Base-by-base conservation (phyloP, 2,797 vertebrate species). In the Hybognathus amarus region DNA sequence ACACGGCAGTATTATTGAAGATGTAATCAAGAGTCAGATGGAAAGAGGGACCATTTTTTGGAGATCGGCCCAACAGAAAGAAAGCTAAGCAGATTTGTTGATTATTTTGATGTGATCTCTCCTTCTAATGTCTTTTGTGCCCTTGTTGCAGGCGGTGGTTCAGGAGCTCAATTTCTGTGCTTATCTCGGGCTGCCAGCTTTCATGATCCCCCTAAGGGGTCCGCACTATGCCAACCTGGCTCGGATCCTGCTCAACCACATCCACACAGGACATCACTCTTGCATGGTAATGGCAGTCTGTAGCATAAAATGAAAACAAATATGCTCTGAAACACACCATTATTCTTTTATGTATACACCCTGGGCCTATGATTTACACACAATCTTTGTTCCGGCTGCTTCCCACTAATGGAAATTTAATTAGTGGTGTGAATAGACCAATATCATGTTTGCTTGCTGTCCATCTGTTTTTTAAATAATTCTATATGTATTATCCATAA, bases 131-230 rank as follows among this genome's bases (percentile, higher is more conserved):
- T 61, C 30, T 38, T 77, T 42, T 81, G 56, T 52, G 12, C 82
- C 27, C 11, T 71, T 59, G 33, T 52, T 30, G 11, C 88, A 98
- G 97, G 97, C 97, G 75, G 92, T 98, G 89, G 88, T 95, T 52
- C 96, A 98, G 92, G 97, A 98, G 90, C 90, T 98, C 82, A 96
- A 97, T 91, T 98, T 98, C 87, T 96, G 97, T 15, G 96, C 97
- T 5, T 98, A 98, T 92, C 91, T 98, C 86, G 97, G 97, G 59
- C 95, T 98, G 84, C 97, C 97, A 2, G 97, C 97, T 45, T 96
- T 98, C 85, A 95, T 98, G 90, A 87, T 98, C 24, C 95, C 96
- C 3, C 81, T 98, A 83, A 95, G 82, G 79, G 95, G 96, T n/a
- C 90, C 93, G 30, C 90, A 95, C 84, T 96, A 94, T 90, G 96